These are phyloP conservation scores for Choloepus hoffmanni DNA, from an alignment of 2,113 vertebrate genomes.

Conservation along the genomic window DNA sequence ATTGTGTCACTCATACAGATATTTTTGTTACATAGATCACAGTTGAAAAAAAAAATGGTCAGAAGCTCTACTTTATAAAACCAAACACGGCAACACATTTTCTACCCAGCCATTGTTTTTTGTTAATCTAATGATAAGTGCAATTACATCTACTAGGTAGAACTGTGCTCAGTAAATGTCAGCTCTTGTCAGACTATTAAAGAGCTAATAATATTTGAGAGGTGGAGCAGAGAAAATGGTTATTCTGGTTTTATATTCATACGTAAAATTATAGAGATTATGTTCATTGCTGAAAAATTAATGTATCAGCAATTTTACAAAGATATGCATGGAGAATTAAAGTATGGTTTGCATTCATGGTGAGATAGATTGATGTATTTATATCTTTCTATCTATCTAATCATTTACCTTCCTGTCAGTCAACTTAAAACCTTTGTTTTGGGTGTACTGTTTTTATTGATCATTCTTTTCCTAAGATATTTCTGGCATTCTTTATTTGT, in stretches of 20 bases:
- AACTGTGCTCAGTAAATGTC: background rate
- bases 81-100: background rate
- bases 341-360: rapidly evolving
- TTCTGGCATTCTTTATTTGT: background rate
- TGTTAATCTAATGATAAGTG: background rate
- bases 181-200: background rate
- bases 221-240: background rate
- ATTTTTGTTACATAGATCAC: background rate
- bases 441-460: background rate
- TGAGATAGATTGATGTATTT: too few relatives aligned
- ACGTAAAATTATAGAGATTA: background rate
- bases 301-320: background rate
- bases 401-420: background rate
- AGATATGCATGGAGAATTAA: background rate
- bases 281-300: background rate
- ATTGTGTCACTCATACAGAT: background rate
- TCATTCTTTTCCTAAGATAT: background rate
- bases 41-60: background rate
- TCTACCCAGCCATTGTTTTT: background rate
- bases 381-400: background rate
- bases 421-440: background rate
- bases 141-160: background rate
- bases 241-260: background rate
- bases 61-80: background rate
- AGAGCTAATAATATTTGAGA: background rate